Percentiles rank a stretch among this genome's conserved stretches.
Conservation (phyloP, 2,113 vertebrate species). For the Atlantisia rogersi region DNA sequence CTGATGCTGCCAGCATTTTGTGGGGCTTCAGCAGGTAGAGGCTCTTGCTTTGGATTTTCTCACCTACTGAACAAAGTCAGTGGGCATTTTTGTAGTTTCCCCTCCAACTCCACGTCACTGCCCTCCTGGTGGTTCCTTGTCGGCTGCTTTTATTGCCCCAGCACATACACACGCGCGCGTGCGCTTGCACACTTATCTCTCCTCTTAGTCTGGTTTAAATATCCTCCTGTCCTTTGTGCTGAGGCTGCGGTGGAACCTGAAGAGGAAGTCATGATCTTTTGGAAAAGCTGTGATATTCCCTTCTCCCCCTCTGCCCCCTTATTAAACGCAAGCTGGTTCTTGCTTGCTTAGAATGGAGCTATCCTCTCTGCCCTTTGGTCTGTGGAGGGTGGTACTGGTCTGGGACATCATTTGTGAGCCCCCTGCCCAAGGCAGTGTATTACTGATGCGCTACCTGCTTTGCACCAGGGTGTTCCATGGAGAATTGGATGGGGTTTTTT, state of each 20-base stretch:
- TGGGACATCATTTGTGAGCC: neutral
- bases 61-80: neutral
- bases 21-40: constrained; percentile 2
- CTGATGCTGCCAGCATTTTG: neutral
- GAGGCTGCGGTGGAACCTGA: neutral
- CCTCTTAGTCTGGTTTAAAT: neutral
- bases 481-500: neutral
- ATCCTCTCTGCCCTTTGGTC: neutral
- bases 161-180: too few species aligned
- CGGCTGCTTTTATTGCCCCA: neutral
- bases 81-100: neutral
- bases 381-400: neutral
- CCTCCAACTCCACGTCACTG: neutral
- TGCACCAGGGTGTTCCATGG: neutral
- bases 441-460: neutral
- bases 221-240: neutral
- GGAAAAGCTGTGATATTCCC: neutral
- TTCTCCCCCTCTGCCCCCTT: neutral
- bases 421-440: neutral
- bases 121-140: neutral
- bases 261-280: neutral
- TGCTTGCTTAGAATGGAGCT: neutral
- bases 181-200: neutral
- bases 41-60: neutral
- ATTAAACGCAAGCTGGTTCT: constrained; percentile 40